Evolutionary conservation across 2,888 invertebrate genomes (phyloP), one percentile per base, ranked within the genome.

Genomic region (Dynastes hyllus): DNA sequence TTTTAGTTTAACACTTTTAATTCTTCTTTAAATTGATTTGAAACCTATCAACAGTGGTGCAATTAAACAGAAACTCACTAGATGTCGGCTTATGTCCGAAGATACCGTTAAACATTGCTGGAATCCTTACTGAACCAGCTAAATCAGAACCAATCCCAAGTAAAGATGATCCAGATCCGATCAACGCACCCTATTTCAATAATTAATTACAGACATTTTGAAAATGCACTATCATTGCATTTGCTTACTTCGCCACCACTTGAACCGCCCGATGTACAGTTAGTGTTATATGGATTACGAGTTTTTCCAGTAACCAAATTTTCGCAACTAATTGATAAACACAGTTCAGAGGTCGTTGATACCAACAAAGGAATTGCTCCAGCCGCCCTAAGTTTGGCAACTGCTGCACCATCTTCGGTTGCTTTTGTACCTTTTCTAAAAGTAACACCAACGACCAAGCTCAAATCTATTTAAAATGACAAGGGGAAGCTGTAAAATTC

Each of bases 71-170:
- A n/a, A 66, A 32, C 81, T 90, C 87, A 92, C 95, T 92, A 1
- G 93, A 91, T 55, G 95, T 94, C 1, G 96, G 94, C 85, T 97
- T 97, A 87, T 97, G 96, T 0, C 97, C 97, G 88, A 95, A 97
- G 51, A 97, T 90, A 0, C 97, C 97, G 89, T 94, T 95, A 88
- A 94, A 96, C 83, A 94, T 92, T 11, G 94, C 92, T 0, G 97
- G 97, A 86, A 97, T 90, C 40, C 97, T 92, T 83, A 97, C 95
- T 75, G 96, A 96, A 73, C 97, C 97, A 6, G 94, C 96, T 83
- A 97, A 93, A 88, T 98, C 97, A 0, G 96, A 96, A 4, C 95
- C 94, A 81, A 97, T 89, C 79, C 96, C 95, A 83, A 96, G 91
- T 0, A 95, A 88, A 0, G 95, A 93, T n/a, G 95, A 96, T n/a